Base-by-base conservation (phyloP, 2,797 vertebrate species). In the Poecilia picta region DNA sequence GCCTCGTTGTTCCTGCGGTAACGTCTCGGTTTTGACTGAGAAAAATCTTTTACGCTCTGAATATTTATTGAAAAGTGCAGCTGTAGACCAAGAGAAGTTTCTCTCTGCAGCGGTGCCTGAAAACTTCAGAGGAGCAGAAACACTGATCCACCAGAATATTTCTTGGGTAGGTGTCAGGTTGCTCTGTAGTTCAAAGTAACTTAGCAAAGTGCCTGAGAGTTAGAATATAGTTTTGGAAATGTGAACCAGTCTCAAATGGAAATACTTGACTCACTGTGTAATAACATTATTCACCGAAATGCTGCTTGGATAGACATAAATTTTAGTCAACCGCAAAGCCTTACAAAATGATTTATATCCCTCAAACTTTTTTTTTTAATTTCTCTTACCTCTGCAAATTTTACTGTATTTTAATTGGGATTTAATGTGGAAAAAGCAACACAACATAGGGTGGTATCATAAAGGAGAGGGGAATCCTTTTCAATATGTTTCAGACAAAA, bases 61-160 rank as follows among this genome's bases (percentile, higher is more conserved):
- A 87, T 84, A 79, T 83, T 81, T 79, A 83, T 87, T 75, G 1
- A 81, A 66, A 85, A 81, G 64, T 79, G 76, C 25, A 80, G 73
- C 74, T 79, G 68, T 49, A 28, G 5, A 74, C 81, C 76, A 74
- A 73, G 77, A 39, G 55, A 84, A 73, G 66, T 33, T 25, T 79
- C 41, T 43, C 18, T 45, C 51, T 81, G 53, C 47, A 45, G 43
- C 1, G 1, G 36, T 2, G 55, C 53, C 28, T 57, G 28, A n/a
- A 79, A 78, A 74, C 76, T 80, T 49, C 45, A 80, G 72, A 81
- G 55, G 45, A 81, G 75, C 28, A 49, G 36, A 73, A 78, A 68
- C 59, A 81, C 72, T 73, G 53, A 82, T 75, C 76, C 59, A 36
- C 0, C 16, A 64, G 59, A 80, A 81, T 10, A 76, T 59, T 73